Base-by-base conservation (phyloP, 2,113 vertebrate genomes). In the Notothenia coriiceps region DNA sequence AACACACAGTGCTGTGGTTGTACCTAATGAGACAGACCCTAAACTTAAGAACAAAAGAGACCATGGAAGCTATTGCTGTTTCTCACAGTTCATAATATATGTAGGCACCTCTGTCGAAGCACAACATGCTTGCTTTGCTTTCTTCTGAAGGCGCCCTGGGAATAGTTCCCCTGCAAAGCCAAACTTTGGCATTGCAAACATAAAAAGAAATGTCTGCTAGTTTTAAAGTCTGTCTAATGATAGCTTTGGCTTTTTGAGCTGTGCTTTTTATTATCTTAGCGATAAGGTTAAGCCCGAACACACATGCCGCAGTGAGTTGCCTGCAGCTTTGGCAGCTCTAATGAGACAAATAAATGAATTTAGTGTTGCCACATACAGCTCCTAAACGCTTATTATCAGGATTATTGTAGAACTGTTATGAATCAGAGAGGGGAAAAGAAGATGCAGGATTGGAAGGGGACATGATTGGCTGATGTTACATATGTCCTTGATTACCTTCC, bases 401-500 rank as follows among this genome's bases (percentile, higher is more conserved):
- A 96, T 96, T 96, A 98, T 97, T 98, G 97, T 97, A 96, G 96
- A 95, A 96, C 95, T 96, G 95, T 97, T 96, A 95, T 96, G 96
- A 97, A 97, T 96, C 95, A 93, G 95, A 94, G 29, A 63, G 47
- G 17, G 5, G 43, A 18, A 8, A 60, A 95, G 95, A 96, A 92
- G 93, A 96, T 95, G 94, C 95, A 88, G 94, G 96, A 96, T 95
- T 94, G 95, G 94, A 93, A 95, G 95, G 94, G 95, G 94, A 91
- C 96, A 96, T 97, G 97, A 98, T 97, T 98, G 97, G 97, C 97
- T 97, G 97, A 96, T 97, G 97, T 96, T 97, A 98, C 97, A 98
- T 97, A 95, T 98, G 98, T 98, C 98, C 98, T 98, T 99, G 97
- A 99, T 99, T 99, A 99, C 97, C 96, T 98, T 98, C 95, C 96